phyloP scores from a whole-genome alignment of 1,140 invertebrate genomes.

The Ooceraea biroi region DNA sequence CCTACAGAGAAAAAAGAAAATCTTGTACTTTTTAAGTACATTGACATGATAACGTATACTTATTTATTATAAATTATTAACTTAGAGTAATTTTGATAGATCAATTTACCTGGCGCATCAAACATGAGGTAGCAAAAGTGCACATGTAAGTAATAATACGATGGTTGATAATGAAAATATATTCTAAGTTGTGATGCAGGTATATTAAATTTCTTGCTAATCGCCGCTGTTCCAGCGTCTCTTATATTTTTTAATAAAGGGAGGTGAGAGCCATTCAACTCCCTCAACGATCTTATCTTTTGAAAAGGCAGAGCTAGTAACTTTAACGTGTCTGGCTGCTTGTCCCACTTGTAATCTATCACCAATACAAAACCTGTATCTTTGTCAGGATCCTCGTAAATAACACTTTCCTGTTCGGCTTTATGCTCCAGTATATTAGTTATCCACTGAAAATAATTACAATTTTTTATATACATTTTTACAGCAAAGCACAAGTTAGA shows the following conservation, averaged over 20 bases:
- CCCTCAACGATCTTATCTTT: slow-evolving; percentile 93
- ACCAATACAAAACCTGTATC: slow-evolving; percentile 94
- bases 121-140: slow-evolving; percentile 95
- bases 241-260: slow-evolving; percentile 94
- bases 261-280: slow-evolving; percentile 92
- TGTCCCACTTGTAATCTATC: slow-evolving; percentile 98
- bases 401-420: slow-evolving; percentile 94
- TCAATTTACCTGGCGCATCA: slow-evolving; percentile 90
- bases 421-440: slow-evolving; percentile 98
- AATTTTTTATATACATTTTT: neutral
- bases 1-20: slow-evolving; percentile 81
- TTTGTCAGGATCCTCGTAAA: slow-evolving; percentile 93
- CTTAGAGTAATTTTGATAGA: slow-evolving; percentile 28
- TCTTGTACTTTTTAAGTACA: neutral
- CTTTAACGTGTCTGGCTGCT: slow-evolving; percentile 92
- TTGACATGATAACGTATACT: neutral
- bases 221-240: slow-evolving; percentile 90
- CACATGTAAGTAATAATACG: slow-evolving; percentile 98
- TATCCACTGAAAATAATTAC: slow-evolving; percentile 92
- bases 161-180: slow-evolving; percentile 98
- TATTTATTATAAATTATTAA: slow-evolving; percentile 35
- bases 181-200: slow-evolving; percentile 91
- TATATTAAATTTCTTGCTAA: slow-evolving; percentile 93
- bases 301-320: slow-evolving; percentile 93
- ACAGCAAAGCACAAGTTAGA: neutral